Conservation (phyloP, 2,797 vertebrate genomes). For the Pterois miles region DNA sequence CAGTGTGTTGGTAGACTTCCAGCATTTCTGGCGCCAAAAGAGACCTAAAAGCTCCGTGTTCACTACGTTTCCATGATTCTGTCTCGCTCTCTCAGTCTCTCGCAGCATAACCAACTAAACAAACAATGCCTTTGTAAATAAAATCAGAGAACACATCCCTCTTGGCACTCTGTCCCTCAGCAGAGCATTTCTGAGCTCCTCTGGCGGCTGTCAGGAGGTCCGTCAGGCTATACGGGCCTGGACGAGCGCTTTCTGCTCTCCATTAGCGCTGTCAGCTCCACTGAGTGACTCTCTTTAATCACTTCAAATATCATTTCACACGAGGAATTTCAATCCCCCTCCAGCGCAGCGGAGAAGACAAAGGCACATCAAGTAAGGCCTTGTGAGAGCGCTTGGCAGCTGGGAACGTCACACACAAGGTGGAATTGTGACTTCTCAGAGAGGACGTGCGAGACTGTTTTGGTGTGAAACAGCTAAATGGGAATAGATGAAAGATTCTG, state of each 20-base stretch:
- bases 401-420: constrained; percentile 4
- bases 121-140: constrained; percentile 38
- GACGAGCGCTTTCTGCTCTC: constrained; percentile 70
- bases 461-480: constrained; percentile 36
- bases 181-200: constrained; percentile 47
- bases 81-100: background rate
- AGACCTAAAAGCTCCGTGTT: background rate
- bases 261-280: constrained; percentile 74
- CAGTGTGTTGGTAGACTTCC: background rate
- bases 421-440: constrained; percentile 33
- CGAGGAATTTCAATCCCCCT: constrained; percentile 66
- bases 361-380: constrained; percentile 50
- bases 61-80: background rate
- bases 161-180: constrained; percentile 23
- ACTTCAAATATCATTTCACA: constrained; percentile 80
- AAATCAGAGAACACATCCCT: constrained; percentile 26
- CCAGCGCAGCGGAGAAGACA: constrained; percentile 61
- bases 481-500: constrained; percentile 44
- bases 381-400: constrained; percentile 41
- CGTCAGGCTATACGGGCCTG: constrained; percentile 54
- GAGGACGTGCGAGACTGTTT: constrained; percentile 16
- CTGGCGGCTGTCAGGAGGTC: constrained; percentile 52
- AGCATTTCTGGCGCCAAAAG: background rate
- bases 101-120: constrained; percentile 10
- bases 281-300: constrained; percentile 76